phyloP scores from a whole-genome alignment of 2,797 vertebrate species.

The Leucoraja ocellata region DNA sequence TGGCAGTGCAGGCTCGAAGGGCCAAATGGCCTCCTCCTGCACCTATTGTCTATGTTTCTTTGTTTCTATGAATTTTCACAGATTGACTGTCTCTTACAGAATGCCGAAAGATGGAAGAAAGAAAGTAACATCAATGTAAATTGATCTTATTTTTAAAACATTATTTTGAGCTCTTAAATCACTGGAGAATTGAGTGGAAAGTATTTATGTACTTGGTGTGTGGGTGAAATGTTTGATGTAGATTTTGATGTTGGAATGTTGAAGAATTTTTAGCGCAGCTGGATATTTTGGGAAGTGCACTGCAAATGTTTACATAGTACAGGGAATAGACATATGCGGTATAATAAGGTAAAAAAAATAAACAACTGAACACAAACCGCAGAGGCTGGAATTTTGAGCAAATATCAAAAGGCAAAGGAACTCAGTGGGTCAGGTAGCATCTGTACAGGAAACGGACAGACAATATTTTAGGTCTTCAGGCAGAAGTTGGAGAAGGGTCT shows the following conservation, averaged over 20 bases:
- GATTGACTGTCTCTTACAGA: not conserved
- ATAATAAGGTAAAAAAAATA: not conserved
- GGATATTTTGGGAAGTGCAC: not conserved
- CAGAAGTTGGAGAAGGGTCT: too few relatives aligned
- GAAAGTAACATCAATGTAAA: not conserved
- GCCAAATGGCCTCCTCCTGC: too few relatives aligned
- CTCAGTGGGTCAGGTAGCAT: too few relatives aligned
- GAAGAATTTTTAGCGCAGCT: not conserved
- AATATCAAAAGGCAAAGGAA: too few relatives aligned
- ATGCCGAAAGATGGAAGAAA: not conserved
- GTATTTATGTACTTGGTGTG: not conserved
- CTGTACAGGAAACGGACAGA: too few relatives aligned
- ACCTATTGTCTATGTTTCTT: too few relatives aligned
- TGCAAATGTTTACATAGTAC: not conserved
- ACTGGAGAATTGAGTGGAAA: not conserved
- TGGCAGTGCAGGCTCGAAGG: too few relatives aligned
- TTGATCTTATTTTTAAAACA: not conserved
- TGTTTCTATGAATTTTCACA: too few relatives aligned
- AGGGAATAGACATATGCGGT: not conserved
- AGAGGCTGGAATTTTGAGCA: too few relatives aligned
- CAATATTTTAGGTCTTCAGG: too few relatives aligned
- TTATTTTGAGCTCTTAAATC: not conserved
- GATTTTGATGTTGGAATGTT: not conserved
- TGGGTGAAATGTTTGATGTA: not conserved
- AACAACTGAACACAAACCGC: not conserved